These are phyloP conservation scores for Cirrhinus molitorella DNA, from an alignment of 2,797 vertebrate species.

Conservation along the genomic window DNA sequence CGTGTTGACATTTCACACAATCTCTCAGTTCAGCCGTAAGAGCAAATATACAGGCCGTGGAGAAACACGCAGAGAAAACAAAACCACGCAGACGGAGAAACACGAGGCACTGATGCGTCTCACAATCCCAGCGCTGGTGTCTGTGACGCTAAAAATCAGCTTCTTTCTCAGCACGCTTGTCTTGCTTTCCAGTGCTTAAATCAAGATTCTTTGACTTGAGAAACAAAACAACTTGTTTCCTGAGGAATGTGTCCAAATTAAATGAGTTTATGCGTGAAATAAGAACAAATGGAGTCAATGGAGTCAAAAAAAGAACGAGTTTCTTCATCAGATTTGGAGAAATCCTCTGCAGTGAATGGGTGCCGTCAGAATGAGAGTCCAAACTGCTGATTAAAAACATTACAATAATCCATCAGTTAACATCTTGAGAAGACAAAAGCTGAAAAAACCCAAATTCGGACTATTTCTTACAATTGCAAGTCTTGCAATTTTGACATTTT, in stretches of 20 bases:
- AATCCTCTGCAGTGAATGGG: background rate
- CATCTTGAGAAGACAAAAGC: background rate
- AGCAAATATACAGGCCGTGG: conserved; percentile 48
- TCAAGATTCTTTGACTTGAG: background rate
- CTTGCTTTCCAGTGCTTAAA: background rate
- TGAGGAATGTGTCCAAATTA: background rate
- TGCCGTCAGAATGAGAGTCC: background rate
- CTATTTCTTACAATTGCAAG: too few relatives aligned
- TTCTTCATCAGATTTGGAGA: background rate
- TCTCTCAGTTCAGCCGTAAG: conserved; percentile 44
- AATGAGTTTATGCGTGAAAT: background rate
- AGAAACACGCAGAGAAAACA: conserved; percentile 59
- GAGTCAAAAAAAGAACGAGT: background rate
- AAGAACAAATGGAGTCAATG: background rate
- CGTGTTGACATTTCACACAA: conserved; percentile 37
- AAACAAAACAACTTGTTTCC: background rate
- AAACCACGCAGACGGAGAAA: conserved; percentile 39
- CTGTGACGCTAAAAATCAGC: background rate
- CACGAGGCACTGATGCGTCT: conserved; percentile 38
- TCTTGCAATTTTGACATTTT: too few relatives aligned
- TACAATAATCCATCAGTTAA: background rate
- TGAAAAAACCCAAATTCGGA: too few relatives aligned
- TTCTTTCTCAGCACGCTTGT: background rate
- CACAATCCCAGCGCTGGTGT: background rate
- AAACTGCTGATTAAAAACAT: background rate